phyloP scores from a whole-genome alignment of 2,797 vertebrate species.

The Clarias pachynema region DNA sequence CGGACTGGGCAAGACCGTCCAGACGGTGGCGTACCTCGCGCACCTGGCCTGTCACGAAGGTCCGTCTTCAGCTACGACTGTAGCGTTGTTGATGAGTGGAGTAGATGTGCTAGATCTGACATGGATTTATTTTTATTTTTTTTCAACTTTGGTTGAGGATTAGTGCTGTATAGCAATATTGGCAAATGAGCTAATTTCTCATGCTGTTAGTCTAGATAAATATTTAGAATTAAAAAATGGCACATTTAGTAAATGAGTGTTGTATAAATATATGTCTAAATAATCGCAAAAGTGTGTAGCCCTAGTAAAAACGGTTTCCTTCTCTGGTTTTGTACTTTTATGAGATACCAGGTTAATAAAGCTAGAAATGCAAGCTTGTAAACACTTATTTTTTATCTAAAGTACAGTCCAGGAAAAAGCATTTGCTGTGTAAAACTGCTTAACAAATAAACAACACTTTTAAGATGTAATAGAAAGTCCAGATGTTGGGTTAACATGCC shows the following conservation, averaged over 20 bases:
- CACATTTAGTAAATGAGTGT: too few species aligned
- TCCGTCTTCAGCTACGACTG: slow-evolving; percentile 53
- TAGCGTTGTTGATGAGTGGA: not conserved
- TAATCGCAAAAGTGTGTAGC: too few species aligned
- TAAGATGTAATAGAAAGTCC: not conserved
- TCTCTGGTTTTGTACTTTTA: not conserved
- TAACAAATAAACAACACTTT: not conserved
- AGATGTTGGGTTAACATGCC: too few species aligned
- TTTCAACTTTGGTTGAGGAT: too few species aligned
- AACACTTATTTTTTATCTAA: not conserved
- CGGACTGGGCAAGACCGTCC: slow-evolving; percentile 90
- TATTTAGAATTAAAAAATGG: too few species aligned
- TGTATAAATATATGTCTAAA: too few species aligned
- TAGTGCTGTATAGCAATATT: too few species aligned
- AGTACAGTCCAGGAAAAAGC: not conserved
- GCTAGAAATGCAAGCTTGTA: not conserved
- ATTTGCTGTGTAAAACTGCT: not conserved
- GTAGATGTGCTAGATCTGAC: not conserved
- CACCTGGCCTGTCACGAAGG: slow-evolving; percentile 89
- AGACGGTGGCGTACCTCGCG: slow-evolving; percentile 90
- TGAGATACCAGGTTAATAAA: not conserved
- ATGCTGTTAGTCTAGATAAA: too few species aligned
- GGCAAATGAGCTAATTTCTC: too few species aligned
- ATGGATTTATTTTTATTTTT: too few species aligned
- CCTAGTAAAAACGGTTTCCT: not conserved